Base-by-base conservation (phyloP, 2,888 invertebrate genomes). In the Polyommatus icarus region DNA sequence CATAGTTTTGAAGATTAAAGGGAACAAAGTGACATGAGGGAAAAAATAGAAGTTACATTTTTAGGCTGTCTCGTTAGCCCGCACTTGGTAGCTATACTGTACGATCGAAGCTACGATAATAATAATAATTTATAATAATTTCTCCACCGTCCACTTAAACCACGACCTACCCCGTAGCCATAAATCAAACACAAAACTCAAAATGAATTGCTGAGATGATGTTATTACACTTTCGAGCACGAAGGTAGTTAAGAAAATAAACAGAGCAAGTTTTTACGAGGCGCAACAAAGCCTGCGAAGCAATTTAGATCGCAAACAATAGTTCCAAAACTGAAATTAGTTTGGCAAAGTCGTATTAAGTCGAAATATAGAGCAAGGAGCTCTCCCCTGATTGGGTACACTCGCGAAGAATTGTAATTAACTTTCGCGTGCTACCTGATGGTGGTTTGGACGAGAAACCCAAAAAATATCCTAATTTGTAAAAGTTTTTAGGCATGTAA, bases 271-370 rank as follows among this genome's bases (percentile, higher is more conserved):
- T 36, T 59, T 29, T 71, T 73, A 73, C 59, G 36, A 77, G 24
- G 57, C 59, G 40, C 24, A 77, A 73, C 73, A 77, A 77, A 77
- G 61, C 73, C 72, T 73, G 40, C 50, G 40, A 46, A 46, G 40
- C 72, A 61, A 73, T 73, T 73, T 77, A 73, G 73, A 77, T 59
- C 10, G 59, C 40, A 73, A 59, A 77, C 77, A 73, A 29, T 61
- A 77, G 59, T 77, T 75, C 18, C 73, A 59, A 72, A 77, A 77
- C 77, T 77, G 40, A 77, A 77, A 77, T 77, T 77, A 77, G 59
- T 77, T 77, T 18, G 29, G 46, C 36, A 40, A 77, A 77, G 73
- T 77, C 59, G 73, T 40, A 77, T 77, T 46, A 73, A 40, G 72
- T 73, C 57, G 46, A 67, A 77, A 54, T 71, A 75, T 32, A 77